Evolutionary conservation across 2,797 vertebrate species (phyloP).

Genomic region (Huso huso): DNA sequence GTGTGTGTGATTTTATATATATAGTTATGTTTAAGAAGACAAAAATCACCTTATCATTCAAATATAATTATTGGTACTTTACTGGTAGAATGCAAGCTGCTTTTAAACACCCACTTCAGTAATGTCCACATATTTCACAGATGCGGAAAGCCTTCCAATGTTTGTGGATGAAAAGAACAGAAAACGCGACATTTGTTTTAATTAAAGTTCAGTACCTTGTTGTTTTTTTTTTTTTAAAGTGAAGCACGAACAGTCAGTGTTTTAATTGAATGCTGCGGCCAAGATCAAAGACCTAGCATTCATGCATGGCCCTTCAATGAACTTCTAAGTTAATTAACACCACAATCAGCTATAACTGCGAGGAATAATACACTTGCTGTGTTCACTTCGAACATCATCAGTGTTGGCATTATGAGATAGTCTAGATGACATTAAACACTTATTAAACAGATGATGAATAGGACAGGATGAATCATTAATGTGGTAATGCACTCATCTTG

Average conservation of each 20-base stretch:
- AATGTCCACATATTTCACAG: not conserved
- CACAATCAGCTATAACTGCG: constrained; percentile 24
- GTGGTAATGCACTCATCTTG: no score
- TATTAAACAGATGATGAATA: no score
- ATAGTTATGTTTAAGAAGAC: no score
- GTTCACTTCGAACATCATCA: not conserved
- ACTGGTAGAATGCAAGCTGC: no score
- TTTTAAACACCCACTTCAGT: not conserved
- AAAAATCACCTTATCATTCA: no score
- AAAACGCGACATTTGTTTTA: not conserved
- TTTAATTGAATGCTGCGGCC: constrained; percentile 32
- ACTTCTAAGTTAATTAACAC: constrained; percentile 52
- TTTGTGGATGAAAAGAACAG: not conserved
- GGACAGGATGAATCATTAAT: no score
- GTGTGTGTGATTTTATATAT: no score
- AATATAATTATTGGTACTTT: no score
- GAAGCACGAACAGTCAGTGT: not conserved
- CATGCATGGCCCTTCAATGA: constrained; percentile 67
- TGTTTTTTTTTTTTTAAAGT: constrained; percentile 19
- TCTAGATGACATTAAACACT: no score
- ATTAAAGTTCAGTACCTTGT: constrained; percentile 14
- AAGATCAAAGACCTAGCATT: constrained; percentile 55
- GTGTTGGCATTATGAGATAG: not conserved
- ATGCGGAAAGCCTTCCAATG: not conserved
- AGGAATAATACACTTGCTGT: constrained; percentile 24